Conservation (phyloP, 2,888 invertebrate genomes). For the Andrena bucephala region DNA sequence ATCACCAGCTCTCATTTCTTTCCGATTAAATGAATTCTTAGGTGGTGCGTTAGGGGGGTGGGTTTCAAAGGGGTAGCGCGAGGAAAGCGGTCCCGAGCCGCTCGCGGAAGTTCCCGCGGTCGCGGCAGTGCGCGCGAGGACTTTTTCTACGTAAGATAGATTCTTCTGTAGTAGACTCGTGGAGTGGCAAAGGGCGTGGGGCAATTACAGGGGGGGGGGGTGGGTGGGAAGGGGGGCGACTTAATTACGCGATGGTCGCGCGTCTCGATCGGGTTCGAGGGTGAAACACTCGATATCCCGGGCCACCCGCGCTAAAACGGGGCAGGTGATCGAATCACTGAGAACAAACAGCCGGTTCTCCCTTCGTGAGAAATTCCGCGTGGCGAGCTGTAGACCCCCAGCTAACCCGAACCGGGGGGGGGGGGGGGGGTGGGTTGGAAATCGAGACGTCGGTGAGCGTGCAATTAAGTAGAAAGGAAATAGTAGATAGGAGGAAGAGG, state of each 20-base stretch:
- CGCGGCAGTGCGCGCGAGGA: constrained; percentile 70
- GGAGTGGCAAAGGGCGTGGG: neutral
- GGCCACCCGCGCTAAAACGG: constrained; percentile 52
- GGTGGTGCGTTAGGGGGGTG: too few species aligned
- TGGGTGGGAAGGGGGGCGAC: constrained; percentile 2
- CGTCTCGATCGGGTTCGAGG: constrained; percentile 50
- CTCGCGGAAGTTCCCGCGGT: constrained; percentile 19
- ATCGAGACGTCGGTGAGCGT: constrained; percentile 37
- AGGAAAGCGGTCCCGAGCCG: constrained; percentile 15
- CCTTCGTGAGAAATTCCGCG: neutral
- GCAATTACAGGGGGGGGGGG: too few species aligned
- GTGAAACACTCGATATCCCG: constrained; percentile 53
- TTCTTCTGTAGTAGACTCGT: constrained; percentile 68
- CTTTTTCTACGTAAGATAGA: constrained; percentile 80
- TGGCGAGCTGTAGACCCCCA: too few species aligned
- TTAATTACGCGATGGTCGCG: constrained; percentile 40
- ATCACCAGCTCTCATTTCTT: too few species aligned
- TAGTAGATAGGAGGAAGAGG: neutral
- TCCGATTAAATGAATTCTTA: neutral
- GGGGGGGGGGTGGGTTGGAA: neutral
- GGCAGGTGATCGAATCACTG: neutral
- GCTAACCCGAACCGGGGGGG: neutral
- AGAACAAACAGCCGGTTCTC: neutral
- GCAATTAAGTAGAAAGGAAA: constrained; percentile 20
- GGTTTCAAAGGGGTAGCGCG: neutral